These are phyloP conservation scores for Penaeus monodon DNA, from an alignment of 2,888 invertebrate genomes.

Conservation along the genomic window DNA sequence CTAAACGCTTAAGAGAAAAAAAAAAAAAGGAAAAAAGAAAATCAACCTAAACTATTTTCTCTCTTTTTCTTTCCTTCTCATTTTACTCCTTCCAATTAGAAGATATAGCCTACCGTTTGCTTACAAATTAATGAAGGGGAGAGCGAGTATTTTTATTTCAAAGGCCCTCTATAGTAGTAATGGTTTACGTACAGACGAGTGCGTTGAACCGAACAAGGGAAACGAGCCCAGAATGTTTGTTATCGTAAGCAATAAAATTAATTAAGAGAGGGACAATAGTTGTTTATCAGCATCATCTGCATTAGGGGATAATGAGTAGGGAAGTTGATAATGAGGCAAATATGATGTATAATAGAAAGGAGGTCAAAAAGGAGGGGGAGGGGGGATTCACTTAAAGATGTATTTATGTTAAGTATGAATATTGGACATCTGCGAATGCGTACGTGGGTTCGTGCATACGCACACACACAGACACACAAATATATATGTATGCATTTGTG, in stretches of 20 bases:
- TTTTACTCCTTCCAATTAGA: no score
- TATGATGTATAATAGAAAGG: not conserved
- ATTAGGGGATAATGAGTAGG: not conserved
- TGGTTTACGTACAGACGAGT: no score
- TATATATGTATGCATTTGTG: no score
- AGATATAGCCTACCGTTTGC: no score
- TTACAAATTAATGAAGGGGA: not conserved
- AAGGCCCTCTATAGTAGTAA: no score
- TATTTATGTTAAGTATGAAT: not conserved
- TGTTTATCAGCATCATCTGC: not conserved
- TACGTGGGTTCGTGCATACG: not conserved
- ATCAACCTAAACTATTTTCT: no score
- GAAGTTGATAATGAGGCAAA: not conserved
- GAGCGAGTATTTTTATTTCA: no score
- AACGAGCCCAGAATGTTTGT: no score
- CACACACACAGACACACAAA: not conserved
- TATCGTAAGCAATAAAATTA: not conserved
- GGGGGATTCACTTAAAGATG: not conserved
- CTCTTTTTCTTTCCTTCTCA: no score
- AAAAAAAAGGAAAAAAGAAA: not conserved
- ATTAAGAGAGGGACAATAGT: not conserved
- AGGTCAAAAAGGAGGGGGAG: not conserved
- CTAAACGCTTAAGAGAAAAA: not conserved
- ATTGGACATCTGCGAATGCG: not conserved
- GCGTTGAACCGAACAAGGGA: no score